Base-by-base conservation (phyloP, 2,888 invertebrate genomes). In the Lepidochrysops patricia region DNA sequence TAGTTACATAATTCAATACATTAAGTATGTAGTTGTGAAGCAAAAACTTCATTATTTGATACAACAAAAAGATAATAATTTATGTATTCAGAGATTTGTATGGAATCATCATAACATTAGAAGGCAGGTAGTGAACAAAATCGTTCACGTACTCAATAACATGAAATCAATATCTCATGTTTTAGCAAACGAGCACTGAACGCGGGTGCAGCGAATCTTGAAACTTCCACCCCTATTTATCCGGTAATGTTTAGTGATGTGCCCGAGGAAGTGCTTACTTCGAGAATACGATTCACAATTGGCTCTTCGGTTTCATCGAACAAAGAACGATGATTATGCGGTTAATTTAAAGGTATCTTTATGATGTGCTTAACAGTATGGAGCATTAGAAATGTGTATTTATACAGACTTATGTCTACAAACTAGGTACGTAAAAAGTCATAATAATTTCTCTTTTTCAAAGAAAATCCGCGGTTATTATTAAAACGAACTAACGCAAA, bases 141-240 rank as follows among this genome's bases (percentile, higher is more conserved):
- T 52, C 66, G 70, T 76, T 74, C 79, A 73, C 82, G 77, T 80
- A 81, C 75, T 68, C 72, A 77, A 82, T 76, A 68, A 76, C 69
- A 71, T 66, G 75, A 77, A 81, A 82, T 80, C 81, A 78, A 83
- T 83, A 80, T 77, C 66, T 68, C 63, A 67, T 66, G 70, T 67
- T 72, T 76, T 68, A 67, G 64, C 74, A 78, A 76, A 77, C 72
- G 73, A 74, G 70, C 73, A 72, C 70, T 72, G 72, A 70, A 71
- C 70, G 68, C 70, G 72, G 72, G 76, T 50, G 75, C 70, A 74
- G 71, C 73, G 76, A 75, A 50, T 50, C 50, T 26, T 50, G 6
- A 50, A 50, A 50, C 25, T 26, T 26, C 54, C 54, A 19, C 54
- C 54, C 54, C 43, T 23, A 43, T 43, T 43, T 43, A 43, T 43